phyloP scores from a whole-genome alignment of 2,113 vertebrate genomes.

The Phaethon lepturus region DNA sequence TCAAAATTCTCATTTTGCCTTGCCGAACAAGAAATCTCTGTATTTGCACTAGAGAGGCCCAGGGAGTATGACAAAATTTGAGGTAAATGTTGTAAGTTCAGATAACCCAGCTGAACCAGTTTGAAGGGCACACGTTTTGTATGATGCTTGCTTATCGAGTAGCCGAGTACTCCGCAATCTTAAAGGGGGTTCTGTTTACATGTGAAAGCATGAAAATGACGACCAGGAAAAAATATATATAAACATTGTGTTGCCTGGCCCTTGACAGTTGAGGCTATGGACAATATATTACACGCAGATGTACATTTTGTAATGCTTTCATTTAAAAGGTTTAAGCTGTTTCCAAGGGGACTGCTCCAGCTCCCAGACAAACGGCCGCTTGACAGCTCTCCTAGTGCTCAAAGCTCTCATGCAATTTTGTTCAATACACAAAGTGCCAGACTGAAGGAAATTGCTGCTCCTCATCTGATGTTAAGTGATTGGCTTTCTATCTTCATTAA shows the following conservation, averaged over 20 bases:
- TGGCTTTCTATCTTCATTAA: constrained; percentile 75
- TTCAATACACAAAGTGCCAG: constrained; percentile 72
- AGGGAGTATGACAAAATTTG: background rate
- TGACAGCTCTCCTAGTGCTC: constrained; percentile 71
- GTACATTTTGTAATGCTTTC: constrained; percentile 67
- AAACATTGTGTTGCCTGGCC: background rate
- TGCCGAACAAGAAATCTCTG: background rate
- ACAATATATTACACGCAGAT: constrained; percentile 65
- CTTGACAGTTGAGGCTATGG: constrained; percentile 33
- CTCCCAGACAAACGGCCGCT: constrained; percentile 67
- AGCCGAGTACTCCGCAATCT: background rate
- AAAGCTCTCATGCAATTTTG: constrained; percentile 73
- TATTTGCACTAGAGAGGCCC: background rate
- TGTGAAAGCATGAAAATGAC: constrained; percentile 21
- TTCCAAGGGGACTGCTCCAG: constrained; percentile 64
- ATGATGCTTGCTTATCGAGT: background rate
- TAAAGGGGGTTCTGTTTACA: constrained; percentile 23
- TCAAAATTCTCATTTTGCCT: background rate
- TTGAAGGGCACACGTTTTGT: background rate
- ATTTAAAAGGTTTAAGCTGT: constrained; percentile 69
- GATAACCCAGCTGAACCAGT: background rate
- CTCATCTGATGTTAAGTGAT: constrained; percentile 73
- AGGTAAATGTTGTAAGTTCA: background rate
- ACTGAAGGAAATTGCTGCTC: constrained; percentile 71
- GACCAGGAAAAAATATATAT: background rate